phyloP scores from a whole-genome alignment of 1,140 invertebrate genomes.

The Oryctes rhinoceros region DNA sequence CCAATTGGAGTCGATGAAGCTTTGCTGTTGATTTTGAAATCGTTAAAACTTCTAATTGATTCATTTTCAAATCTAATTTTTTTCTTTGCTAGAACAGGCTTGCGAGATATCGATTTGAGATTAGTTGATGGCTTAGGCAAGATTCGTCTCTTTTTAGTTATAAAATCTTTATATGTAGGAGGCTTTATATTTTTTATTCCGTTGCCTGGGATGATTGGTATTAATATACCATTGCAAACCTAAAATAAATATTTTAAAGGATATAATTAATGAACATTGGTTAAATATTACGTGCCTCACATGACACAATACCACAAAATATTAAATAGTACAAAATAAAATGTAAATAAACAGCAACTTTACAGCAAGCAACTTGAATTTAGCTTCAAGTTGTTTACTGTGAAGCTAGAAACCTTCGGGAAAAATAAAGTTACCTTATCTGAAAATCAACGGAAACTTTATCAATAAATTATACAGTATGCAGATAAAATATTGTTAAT shows the following conservation, averaged over 20 bases:
- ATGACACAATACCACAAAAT: not conserved
- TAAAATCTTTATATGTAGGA: conserved; percentile 22
- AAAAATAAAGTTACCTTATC: no score
- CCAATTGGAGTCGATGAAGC: conserved; percentile 14
- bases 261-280: not conserved
- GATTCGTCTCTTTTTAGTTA: conserved; percentile 30
- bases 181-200: not conserved
- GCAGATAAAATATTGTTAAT: no score
- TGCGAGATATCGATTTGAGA: not conserved
- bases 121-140: conserved; percentile 34
- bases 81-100: not conserved
- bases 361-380: not conserved
- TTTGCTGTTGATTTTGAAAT: conserved; percentile 4
- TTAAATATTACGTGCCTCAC: not conserved
- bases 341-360: not conserved
- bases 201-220: not conserved
- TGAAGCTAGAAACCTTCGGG: not conserved
- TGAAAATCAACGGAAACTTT: no score
- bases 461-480: no score
- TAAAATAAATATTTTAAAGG: not conserved
- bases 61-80: conserved; percentile 30
- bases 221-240: not conserved
- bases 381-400: not conserved
- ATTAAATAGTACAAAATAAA: not conserved
- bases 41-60: conserved; percentile 1